These are phyloP conservation scores for Lagenorhynchus albirostris DNA, from an alignment of 2,113 vertebrate genomes.

Conservation along the genomic window DNA sequence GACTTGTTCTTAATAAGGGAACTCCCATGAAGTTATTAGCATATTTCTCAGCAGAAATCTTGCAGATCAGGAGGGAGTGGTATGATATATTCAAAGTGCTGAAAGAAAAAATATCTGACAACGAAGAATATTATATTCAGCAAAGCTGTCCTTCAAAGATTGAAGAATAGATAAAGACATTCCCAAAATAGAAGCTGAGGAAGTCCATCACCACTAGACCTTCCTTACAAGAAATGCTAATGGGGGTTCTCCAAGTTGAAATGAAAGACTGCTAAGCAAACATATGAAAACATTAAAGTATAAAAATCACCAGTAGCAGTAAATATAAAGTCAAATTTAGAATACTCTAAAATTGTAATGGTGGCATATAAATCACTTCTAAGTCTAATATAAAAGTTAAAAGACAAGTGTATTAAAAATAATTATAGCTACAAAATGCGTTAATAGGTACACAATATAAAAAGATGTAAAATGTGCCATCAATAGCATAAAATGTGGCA, in stretches of 20 bases:
- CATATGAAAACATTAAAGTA: background rate
- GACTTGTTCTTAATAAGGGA: background rate
- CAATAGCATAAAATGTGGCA: background rate
- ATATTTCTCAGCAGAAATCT: background rate
- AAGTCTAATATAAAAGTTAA: background rate
- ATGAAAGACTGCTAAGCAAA: background rate
- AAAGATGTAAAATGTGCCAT: background rate
- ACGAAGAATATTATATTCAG: fast-evolving
- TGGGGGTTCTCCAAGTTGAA: background rate
- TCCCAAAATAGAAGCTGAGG: background rate
- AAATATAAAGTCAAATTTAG: background rate
- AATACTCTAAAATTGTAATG: background rate
- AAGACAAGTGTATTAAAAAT: background rate
- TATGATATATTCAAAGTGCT: background rate
- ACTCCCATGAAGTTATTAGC: background rate
- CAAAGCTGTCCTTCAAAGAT: background rate
- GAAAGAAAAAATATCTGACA: background rate
- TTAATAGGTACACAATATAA: background rate
- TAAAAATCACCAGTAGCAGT: background rate
- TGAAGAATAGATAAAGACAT: background rate
- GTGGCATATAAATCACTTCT: background rate
- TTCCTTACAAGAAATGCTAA: background rate
- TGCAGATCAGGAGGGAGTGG: background rate
- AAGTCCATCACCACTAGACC: background rate
- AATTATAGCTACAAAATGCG: background rate